These are phyloP conservation scores for Heliconius himera DNA, from an alignment of 1,140 invertebrate species.

Conservation along the genomic window DNA sequence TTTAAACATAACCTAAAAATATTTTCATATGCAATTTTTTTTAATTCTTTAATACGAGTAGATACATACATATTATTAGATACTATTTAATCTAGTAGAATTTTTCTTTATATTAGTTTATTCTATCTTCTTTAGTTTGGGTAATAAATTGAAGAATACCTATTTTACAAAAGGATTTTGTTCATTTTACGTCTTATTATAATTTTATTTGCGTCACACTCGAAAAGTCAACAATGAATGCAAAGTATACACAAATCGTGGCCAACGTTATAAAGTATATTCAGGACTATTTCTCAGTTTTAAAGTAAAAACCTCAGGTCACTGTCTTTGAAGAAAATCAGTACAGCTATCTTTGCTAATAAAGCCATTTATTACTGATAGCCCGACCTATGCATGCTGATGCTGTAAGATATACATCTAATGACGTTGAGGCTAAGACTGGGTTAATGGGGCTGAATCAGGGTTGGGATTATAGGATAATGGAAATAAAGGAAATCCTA, in stretches of 20 bases:
- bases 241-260: neutral
- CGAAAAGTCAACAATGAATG: neutral
- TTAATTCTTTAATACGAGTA: too few relatives aligned
- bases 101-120: too few relatives aligned
- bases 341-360: conserved; percentile 37
- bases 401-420: conserved; percentile 38
- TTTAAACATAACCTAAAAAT: too few relatives aligned
- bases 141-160: too few relatives aligned
- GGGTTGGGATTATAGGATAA: neutral
- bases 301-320: neutral
- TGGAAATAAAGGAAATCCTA: neutral
- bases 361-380: conserved; percentile 44
- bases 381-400: conserved; percentile 39
- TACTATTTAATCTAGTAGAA: too few relatives aligned
- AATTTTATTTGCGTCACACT: too few relatives aligned
- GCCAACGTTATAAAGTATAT: neutral
- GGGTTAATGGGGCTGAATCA: conserved; percentile 37
- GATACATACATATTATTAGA: too few relatives aligned
- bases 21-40: too few relatives aligned
- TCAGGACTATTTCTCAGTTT: neutral
- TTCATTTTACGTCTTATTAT: too few relatives aligned
- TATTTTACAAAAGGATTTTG: too few relatives aligned
- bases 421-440: conserved; percentile 33
- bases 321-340: conserved; percentile 27
- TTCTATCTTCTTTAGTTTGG: too few relatives aligned